These are phyloP conservation scores for Felis chaus DNA, from an alignment of 2,113 vertebrate genomes.

Conservation along the genomic window DNA sequence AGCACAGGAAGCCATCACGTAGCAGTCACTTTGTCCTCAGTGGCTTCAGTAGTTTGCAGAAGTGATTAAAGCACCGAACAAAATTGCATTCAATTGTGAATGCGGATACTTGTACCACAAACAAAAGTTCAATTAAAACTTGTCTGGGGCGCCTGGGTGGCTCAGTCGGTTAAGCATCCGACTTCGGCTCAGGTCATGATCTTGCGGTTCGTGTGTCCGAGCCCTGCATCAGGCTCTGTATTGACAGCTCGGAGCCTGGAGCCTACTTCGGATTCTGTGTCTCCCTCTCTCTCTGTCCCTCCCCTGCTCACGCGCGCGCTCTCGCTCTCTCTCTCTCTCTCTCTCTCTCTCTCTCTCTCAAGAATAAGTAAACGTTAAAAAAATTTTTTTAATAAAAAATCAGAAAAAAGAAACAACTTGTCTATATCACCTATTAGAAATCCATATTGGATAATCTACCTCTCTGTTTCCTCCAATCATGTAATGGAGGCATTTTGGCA, in stretches of 20 bases:
- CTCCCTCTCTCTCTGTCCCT: too few relatives aligned
- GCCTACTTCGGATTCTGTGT: too few relatives aligned
- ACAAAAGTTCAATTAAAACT: neutral
- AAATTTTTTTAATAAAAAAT: too few relatives aligned
- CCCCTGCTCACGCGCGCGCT: too few relatives aligned
- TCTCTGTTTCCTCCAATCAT: neutral
- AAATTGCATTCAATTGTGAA: neutral
- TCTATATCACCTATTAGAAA: neutral
- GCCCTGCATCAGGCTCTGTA: too few relatives aligned
- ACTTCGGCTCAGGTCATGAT: too few relatives aligned
- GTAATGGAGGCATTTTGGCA: neutral
- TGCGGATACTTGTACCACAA: neutral
- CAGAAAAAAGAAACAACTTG: neutral
- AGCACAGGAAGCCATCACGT: neutral
- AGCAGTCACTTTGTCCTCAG: neutral
- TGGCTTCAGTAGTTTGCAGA: neutral
- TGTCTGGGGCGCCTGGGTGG: neutral
- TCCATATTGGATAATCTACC: neutral
- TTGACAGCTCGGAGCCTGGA: too few relatives aligned
- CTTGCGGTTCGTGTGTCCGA: too few relatives aligned
- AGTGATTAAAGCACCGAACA: neutral
- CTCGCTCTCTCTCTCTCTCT: too few relatives aligned
- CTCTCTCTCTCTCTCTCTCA: too few relatives aligned
- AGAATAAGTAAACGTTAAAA: too few relatives aligned
- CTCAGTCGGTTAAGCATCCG: too few relatives aligned